A percentile compares a stretch with the other conserved stretches of the same genome.
These are phyloP conservation scores for Piaya cayana DNA, from an alignment of 2,113 vertebrate species.

Conservation along the genomic window DNA sequence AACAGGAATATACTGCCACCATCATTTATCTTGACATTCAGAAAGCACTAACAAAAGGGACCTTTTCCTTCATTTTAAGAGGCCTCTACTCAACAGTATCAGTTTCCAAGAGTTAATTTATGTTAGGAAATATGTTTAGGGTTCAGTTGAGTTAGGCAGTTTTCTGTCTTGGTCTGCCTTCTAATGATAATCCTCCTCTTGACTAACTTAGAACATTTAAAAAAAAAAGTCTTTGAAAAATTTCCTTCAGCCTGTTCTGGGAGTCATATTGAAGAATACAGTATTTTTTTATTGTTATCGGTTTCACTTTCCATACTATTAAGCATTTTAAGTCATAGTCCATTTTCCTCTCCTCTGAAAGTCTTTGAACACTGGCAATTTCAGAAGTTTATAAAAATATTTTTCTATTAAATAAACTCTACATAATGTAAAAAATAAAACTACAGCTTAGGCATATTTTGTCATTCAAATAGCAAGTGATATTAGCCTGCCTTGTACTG, in stretches of 20 bases:
- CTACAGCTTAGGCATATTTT: background rate
- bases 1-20: background rate
- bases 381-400: background rate
- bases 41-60: background rate
- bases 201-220: background rate
- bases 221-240: background rate
- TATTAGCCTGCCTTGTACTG: background rate
- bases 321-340: background rate
- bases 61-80: background rate
- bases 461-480: background rate
- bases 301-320: background rate
- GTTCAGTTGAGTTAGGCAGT: background rate
- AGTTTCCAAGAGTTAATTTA: background rate
- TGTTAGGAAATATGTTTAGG: background rate
- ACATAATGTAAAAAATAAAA: background rate
- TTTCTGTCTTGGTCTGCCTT: background rate
- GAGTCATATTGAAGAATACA: background rate
- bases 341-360: background rate
- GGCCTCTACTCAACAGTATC: background rate
- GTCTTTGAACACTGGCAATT: background rate
- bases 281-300: background rate
- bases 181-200: background rate
- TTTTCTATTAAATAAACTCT: background rate
- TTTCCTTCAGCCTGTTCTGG: background rate
- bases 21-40: background rate